A percentile compares a stretch with the other conserved stretches of the same genome.
Evolutionary conservation across 2,888 invertebrate genomes (phyloP).

Genomic region (Trissolcus japonicus): DNA sequence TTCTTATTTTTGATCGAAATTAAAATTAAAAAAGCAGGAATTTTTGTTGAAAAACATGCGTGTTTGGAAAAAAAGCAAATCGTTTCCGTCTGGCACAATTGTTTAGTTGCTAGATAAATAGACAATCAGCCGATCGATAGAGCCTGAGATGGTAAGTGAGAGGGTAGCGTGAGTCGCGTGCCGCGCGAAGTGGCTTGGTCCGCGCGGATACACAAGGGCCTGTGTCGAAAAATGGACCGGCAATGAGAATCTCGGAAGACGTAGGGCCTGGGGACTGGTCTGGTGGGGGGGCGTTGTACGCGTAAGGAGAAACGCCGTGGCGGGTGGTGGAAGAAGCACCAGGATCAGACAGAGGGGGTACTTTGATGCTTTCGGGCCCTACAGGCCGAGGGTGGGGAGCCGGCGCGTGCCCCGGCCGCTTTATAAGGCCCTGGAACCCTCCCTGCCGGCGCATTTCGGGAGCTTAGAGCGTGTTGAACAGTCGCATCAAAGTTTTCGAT

Average conservation of each 20-base stretch:
- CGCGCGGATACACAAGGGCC: slow-evolving; percentile 19
- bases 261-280: slow-evolving; percentile 66
- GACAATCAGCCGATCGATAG: too few relatives aligned
- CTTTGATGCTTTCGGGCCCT: slow-evolving; percentile 77
- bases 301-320: slow-evolving; percentile 19
- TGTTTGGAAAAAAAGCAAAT: too few relatives aligned
- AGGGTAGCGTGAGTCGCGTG: slow-evolving; percentile 52
- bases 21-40: too few relatives aligned
- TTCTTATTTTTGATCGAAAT: too few relatives aligned
- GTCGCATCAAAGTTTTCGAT: slow-evolving; percentile 62
- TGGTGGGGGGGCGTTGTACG: slow-evolving; percentile 74
- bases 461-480: slow-evolving; percentile 69
- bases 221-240: slow-evolving; percentile 32
- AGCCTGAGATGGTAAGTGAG: background rate
- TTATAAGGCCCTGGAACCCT: slow-evolving; percentile 75
- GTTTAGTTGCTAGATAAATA: too few relatives aligned
- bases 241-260: slow-evolving; percentile 74
- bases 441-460: slow-evolving; percentile 75
- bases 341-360: slow-evolving; percentile 65
- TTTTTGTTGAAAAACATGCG: too few relatives aligned
- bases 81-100: too few relatives aligned
- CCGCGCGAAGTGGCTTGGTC: slow-evolving; percentile 19
- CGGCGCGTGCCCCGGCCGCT: slow-evolving; percentile 80
- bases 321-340: slow-evolving; percentile 60
- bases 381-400: slow-evolving; percentile 79